A percentile compares a stretch with the other conserved stretches of the same genome.
Conservation (phyloP, 2,113 vertebrate genomes). For the Ochotona curzoniae region DNA sequence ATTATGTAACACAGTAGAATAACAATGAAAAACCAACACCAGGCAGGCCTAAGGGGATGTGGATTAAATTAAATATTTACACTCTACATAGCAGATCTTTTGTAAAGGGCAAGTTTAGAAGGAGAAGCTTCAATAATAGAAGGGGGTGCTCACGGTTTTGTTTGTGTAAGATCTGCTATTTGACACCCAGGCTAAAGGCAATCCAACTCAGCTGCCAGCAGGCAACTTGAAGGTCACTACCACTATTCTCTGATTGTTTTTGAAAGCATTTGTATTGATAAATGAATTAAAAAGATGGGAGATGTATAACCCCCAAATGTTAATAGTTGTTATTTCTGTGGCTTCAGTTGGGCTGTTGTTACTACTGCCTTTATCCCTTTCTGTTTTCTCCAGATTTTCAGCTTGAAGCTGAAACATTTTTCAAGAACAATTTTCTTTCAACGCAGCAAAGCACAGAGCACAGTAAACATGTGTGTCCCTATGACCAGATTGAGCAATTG, state of each 20-base stretch:
- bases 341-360: background rate
- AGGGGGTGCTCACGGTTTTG: conserved; percentile 8
- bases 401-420: background rate
- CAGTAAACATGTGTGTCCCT: background rate
- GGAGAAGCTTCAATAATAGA: conserved; percentile 62
- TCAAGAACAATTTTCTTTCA: conserved; percentile 11
- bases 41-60: conserved; percentile 60
- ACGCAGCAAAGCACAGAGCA: conserved; percentile 29
- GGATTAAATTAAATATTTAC: conserved; percentile 81
- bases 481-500: background rate
- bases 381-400: conserved; percentile 47
- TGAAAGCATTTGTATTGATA: background rate
- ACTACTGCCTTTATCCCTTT: background rate
- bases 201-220: conserved; percentile 11
- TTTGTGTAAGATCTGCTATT: conserved; percentile 32
- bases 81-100: conserved; percentile 71
- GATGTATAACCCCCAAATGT: background rate
- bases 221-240: background rate
- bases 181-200: conserved; percentile 55
- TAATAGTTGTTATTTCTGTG: background rate
- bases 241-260: conserved; percentile 1
- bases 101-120: conserved; percentile 70
- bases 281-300: background rate
- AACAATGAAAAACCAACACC: conserved; percentile 75
- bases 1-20: conserved; percentile 59